phyloP scores from a whole-genome alignment of 2,888 invertebrate species.

The Fabriciana adippe region DNA sequence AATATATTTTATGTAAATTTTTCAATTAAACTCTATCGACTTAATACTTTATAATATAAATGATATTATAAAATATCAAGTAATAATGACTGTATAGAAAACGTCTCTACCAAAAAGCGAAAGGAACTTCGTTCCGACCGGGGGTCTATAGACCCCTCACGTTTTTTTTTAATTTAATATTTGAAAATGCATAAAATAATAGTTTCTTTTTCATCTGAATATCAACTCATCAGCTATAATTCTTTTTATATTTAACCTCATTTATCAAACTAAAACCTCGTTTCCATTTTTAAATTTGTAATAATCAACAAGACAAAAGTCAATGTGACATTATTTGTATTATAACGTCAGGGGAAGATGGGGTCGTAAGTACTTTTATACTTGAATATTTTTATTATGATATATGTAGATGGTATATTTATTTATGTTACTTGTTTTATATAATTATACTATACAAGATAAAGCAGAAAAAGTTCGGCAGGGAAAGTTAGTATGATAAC shows the following conservation, averaged over 20 bases:
- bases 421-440: too few species aligned
- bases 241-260: constrained; percentile 3
- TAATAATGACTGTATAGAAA: too few species aligned
- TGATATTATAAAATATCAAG: too few species aligned
- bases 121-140: too few species aligned
- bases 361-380: constrained; percentile 41
- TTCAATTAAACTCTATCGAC: too few species aligned
- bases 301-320: not conserved
- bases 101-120: too few species aligned
- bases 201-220: not conserved
- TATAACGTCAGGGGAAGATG: constrained; percentile 35
- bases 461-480: too few species aligned
- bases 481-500: too few species aligned
- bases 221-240: not conserved
- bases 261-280: not conserved
- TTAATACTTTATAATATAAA: too few species aligned
- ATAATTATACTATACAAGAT: too few species aligned
- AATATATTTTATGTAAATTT: too few species aligned
- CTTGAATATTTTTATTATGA: not conserved
- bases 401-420: not conserved
- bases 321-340: constrained; percentile 10
- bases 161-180: not conserved
- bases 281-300: constrained; percentile 9
- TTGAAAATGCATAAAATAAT: constrained; percentile 17
- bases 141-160: too few species aligned